phyloP scores from a whole-genome alignment of 2,797 vertebrate genomes.

The Scleropages formosus region DNA sequence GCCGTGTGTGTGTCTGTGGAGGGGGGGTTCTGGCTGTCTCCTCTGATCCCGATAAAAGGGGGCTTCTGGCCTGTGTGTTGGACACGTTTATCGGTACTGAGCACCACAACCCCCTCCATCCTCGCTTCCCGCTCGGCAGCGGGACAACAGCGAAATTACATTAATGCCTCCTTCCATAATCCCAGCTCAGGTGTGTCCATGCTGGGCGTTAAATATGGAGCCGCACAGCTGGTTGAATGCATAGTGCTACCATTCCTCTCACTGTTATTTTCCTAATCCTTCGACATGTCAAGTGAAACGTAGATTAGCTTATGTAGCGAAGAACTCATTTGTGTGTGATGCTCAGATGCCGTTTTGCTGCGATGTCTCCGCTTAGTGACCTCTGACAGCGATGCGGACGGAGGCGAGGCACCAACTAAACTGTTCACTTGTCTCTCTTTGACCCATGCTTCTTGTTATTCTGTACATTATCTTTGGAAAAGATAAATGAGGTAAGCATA shows the following conservation, averaged over 20 bases:
- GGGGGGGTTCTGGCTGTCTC: background rate
- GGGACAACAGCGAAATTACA: constrained; percentile 41
- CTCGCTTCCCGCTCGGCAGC: constrained; percentile 14
- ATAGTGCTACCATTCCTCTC: constrained; percentile 35
- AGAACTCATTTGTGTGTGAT: constrained; percentile 37
- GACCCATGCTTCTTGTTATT: constrained; percentile 73
- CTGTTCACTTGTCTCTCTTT: constrained; percentile 73
- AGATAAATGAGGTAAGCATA: constrained; percentile 80
- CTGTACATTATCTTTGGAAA: constrained; percentile 76
- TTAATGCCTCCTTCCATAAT: constrained; percentile 39
- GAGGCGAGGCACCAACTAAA: constrained; percentile 55
- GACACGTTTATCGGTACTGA: constrained; percentile 36
- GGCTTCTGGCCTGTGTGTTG: constrained; percentile 15
- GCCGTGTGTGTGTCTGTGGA: no score
- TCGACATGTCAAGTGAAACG: constrained; percentile 28
- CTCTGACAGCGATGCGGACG: constrained; percentile 57
- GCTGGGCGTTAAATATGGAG: constrained; percentile 43
- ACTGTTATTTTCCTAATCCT: constrained; percentile 35
- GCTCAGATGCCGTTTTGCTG: constrained; percentile 37
- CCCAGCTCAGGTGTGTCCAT: constrained; percentile 29
- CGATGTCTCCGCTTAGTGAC: constrained; percentile 61
- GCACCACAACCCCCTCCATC: constrained; percentile 19
- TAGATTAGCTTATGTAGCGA: constrained; percentile 24
- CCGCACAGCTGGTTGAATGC: constrained; percentile 30
- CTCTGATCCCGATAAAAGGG: constrained; percentile 15